These are phyloP conservation scores for Anguilla megastoma DNA, from an alignment of 2,797 vertebrate genomes.

Conservation along the genomic window DNA sequence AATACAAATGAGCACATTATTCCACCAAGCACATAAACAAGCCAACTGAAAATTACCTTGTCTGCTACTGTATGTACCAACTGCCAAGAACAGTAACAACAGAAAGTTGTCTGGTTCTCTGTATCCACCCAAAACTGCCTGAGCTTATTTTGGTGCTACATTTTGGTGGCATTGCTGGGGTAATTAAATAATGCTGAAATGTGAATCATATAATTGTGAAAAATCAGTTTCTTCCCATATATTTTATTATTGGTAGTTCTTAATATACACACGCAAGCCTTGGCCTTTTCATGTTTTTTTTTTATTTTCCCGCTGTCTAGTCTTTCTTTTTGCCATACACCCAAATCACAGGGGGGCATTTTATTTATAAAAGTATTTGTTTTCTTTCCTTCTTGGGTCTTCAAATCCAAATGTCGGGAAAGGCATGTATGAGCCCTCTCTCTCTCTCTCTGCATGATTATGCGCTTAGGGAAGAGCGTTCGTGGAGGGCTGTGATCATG, in stretches of 20 bases:
- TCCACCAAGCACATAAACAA: constrained; percentile 49
- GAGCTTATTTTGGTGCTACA: background rate
- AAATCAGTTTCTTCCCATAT: background rate
- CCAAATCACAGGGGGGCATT: background rate
- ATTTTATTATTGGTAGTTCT: background rate
- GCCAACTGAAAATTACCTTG: constrained; percentile 21
- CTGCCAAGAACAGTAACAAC: background rate
- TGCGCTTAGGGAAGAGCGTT: background rate
- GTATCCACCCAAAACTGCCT: background rate
- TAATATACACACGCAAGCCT: background rate
- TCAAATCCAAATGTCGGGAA: background rate
- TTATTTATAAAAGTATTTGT: constrained; percentile 19
- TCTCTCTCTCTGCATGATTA: background rate
- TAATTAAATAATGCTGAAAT: background rate
- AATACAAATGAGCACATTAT: constrained; percentile 45
- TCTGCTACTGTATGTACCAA: constrained; percentile 2
- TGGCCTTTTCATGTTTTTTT: background rate
- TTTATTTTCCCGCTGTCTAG: background rate
- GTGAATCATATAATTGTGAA: background rate
- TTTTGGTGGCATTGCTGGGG: background rate
- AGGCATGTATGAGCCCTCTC: background rate
- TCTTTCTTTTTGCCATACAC: background rate
- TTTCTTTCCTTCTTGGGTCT: background rate
- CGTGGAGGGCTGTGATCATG: background rate
- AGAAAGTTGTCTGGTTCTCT: background rate